Evolutionary conservation across 2,888 invertebrate species (phyloP).

Genomic region (Orthonevra nobilis): DNA sequence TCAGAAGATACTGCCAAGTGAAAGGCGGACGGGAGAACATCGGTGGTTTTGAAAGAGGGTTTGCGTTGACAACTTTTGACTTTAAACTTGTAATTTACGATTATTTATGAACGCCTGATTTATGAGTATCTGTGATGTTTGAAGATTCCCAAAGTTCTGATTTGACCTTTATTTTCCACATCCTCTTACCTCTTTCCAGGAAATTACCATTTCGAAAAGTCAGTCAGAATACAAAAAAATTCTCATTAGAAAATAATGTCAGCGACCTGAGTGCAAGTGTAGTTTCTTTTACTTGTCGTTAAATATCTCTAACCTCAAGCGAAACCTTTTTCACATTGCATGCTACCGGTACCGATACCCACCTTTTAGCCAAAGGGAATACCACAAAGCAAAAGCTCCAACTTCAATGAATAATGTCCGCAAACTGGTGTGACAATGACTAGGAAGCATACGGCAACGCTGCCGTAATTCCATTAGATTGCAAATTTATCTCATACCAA

Average conservation of each 20-base stretch:
- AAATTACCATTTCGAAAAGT: too few species aligned
- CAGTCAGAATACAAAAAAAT: too few species aligned
- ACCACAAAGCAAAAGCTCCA: conserved; percentile 35
- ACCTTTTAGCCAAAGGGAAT: background rate
- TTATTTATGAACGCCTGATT: too few species aligned
- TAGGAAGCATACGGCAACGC: conserved; percentile 58
- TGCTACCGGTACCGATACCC: conserved; percentile 25
- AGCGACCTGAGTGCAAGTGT: conserved; percentile 9
- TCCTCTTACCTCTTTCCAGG: too few species aligned
- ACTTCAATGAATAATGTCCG: conserved; percentile 48
- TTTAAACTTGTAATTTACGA: too few species aligned
- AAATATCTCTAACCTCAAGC: conserved; percentile 56
- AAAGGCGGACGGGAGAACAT: too few species aligned
- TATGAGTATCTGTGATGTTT: too few species aligned
- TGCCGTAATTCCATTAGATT: conserved; percentile 63
- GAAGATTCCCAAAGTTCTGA: too few species aligned
- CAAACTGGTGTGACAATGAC: conserved; percentile 19
- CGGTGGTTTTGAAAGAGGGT: too few species aligned
- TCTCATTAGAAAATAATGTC: conserved; percentile 28
- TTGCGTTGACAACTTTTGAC: too few species aligned
- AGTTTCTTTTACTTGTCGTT: conserved; percentile 8
- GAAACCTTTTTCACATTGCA: conserved; percentile 64
- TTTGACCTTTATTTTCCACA: too few species aligned
- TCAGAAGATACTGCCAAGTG: too few species aligned
- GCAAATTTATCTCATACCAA: conserved; percentile 51